Conservation (phyloP, 2,113 vertebrate species). For the Tachycineta bicolor region DNA sequence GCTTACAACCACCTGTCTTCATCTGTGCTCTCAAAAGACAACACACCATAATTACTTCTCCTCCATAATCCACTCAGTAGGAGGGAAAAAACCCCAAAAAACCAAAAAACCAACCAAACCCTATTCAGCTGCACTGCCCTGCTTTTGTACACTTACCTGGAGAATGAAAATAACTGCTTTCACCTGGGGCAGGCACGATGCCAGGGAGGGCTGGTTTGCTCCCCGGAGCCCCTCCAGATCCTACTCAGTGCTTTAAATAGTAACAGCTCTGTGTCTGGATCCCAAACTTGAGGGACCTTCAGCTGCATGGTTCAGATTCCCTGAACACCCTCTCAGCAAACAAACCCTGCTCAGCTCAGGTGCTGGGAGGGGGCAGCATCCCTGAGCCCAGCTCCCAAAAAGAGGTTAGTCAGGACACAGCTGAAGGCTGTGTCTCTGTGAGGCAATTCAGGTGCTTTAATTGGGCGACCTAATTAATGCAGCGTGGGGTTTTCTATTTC, state of each 20-base stretch:
- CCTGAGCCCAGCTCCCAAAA: neutral
- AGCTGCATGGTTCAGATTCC: neutral
- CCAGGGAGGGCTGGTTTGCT: neutral
- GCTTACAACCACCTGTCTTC: neutral
- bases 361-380: neutral
- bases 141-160: neutral
- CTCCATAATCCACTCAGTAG: neutral
- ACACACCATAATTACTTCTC: neutral
- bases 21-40: neutral
- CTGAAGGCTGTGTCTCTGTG: neutral
- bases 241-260: neutral
- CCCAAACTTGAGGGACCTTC: neutral
- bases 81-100: no score
- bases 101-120: no score
- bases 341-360: neutral
- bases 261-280: neutral
- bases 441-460: slow-evolving; percentile 44
- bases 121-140: neutral
- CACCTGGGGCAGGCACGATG: neutral
- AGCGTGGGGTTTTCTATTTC: neutral
- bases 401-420: neutral
- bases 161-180: neutral
- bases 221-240: neutral
- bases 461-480: slow-evolving; percentile 49
- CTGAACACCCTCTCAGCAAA: neutral